These are phyloP conservation scores for Campoletis sonorensis DNA, from an alignment of 1,140 invertebrate genomes.

Conservation along the genomic window DNA sequence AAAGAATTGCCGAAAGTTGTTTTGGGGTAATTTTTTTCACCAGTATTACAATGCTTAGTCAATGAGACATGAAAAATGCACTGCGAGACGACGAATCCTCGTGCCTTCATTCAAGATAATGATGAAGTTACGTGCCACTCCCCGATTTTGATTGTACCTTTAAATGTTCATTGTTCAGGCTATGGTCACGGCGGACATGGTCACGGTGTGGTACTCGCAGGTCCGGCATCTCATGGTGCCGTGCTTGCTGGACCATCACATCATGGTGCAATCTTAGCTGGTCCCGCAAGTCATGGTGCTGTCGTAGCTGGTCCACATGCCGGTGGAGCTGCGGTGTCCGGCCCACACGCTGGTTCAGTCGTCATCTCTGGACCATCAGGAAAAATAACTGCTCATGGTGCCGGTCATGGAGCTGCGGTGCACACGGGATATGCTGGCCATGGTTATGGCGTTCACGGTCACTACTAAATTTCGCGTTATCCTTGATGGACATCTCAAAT, in stretches of 20 bases:
- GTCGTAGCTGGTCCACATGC: slow-evolving; percentile 70
- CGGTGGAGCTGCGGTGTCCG: slow-evolving; percentile 69
- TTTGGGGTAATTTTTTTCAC: neutral
- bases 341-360: slow-evolving; percentile 71
- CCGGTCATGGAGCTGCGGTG: slow-evolving; percentile 69
- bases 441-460: slow-evolving; percentile 65
- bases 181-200: slow-evolving; percentile 42
- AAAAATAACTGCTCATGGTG: slow-evolving; percentile 73
- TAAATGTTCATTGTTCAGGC: slow-evolving; percentile 39
- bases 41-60: neutral
- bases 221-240: slow-evolving; percentile 45
- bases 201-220: slow-evolving; percentile 46
- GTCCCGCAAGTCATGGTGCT: slow-evolving; percentile 64
- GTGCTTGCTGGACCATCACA: slow-evolving; percentile 33
- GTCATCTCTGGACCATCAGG: slow-evolving; percentile 73
- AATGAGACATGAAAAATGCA: neutral
- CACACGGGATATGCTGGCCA: slow-evolving; percentile 68
- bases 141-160: neutral
- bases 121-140: neutral
- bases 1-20: too few relatives aligned
- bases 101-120: neutral
- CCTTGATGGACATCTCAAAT: neutral
- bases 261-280: slow-evolving; percentile 58
- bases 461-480: slow-evolving; percentile 59
- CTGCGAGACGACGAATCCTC: neutral